Base-by-base conservation (phyloP, 2,888 invertebrate genomes). In the Cephus pygmeus region DNA sequence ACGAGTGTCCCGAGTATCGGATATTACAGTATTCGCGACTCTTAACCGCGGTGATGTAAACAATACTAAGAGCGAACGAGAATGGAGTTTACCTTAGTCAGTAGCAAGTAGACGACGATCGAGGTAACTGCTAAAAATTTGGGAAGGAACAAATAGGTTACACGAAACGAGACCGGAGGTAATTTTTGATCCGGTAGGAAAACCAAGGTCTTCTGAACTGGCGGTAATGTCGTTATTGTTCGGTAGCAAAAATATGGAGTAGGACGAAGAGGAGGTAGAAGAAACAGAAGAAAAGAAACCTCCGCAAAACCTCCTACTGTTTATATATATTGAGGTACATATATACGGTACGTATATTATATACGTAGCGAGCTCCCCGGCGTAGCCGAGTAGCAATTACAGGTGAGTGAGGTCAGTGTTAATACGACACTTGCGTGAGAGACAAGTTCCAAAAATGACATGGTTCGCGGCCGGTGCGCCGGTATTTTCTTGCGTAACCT, bases 341-440 rank as follows among this genome's bases (percentile, higher is more conserved):
- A 15, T 15, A 40, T 56, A 56, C 6, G 23, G 23, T 23, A 23
- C 23, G 56, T 56, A 56, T 56, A 56, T 56, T 56, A 34, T 71
- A 33, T 34, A 71, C 71, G 71, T 12, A 71, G 71, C 3, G 12
- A 34, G 9, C 3, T 34, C 31, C 12, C 71, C 30, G 31, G 71
- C 33, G 68, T 75, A 73, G 36, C 56, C 76, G 84, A 83, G 83
- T 88, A 87, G 89, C 88, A 91, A 91, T 91, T 91, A 90, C 85
- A 91, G 89, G 89, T 89, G 89, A 89, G 86, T 89, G 88, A 90
- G 91, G 91, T 91, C 91, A 91, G 90, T 90, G 90, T 90, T 91
- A 90, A 91, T 91, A 89, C 83, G 88, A 87, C 87, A 85, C 85
- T 91, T 86, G 91, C 91, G 90, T 90, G 90, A 88, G 90, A 89